phyloP scores from a whole-genome alignment of 2,888 invertebrate species.

The Ornithoptera priamus region DNA sequence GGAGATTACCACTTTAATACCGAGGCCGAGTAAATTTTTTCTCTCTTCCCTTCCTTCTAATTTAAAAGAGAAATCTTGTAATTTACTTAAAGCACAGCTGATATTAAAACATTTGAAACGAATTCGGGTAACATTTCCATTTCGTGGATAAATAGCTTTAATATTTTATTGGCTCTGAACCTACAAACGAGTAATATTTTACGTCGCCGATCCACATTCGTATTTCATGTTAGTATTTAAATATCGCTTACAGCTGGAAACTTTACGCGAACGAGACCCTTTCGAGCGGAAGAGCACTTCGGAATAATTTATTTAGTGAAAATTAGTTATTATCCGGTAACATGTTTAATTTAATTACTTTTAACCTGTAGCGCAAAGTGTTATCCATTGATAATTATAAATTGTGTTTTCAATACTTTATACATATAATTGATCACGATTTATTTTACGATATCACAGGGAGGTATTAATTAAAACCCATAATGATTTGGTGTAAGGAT shows the following conservation, averaged over 20 bases:
- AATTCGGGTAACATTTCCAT: conserved; percentile 7
- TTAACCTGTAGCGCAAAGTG: neutral
- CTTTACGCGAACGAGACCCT: conserved; percentile 11
- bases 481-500: too few relatives aligned
- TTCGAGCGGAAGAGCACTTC: conserved; percentile 11
- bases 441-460: too few relatives aligned
- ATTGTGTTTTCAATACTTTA: neutral
- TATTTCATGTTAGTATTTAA: conserved; percentile 24
- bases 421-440: neutral
- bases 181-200: conserved; percentile 21
- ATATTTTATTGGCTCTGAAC: conserved; percentile 24
- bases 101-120: neutral
- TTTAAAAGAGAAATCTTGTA: too few relatives aligned
- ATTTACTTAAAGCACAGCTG: neutral
- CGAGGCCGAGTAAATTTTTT: too few relatives aligned
- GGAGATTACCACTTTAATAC: too few relatives aligned
- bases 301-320: conserved; percentile 12
- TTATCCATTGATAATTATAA: neutral
- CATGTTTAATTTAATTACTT: neutral
- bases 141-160: conserved; percentile 18
- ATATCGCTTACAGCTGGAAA: conserved; percentile 20
- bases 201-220: conserved; percentile 16
- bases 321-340: neutral
- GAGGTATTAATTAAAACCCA: too few relatives aligned
- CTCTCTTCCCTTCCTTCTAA: too few relatives aligned